These are phyloP conservation scores for Aeoliscus strigatus DNA, from an alignment of 2,797 vertebrate genomes.

Conservation along the genomic window DNA sequence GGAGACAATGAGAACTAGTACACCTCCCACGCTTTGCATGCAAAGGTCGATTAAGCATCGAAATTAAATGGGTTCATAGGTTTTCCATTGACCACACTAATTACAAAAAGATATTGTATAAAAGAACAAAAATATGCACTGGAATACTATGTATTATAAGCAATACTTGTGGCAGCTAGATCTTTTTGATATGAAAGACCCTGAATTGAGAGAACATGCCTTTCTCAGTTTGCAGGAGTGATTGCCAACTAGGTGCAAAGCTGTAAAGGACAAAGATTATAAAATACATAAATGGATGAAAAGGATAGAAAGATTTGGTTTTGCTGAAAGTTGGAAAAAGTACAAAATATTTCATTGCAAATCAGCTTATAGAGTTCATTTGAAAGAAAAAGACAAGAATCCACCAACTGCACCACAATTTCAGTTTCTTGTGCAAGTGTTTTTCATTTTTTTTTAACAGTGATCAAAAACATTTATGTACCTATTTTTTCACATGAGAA, in stretches of 20 bases:
- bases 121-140: conserved; percentile 32
- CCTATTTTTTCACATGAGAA: conserved; percentile 46
- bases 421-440: no score
- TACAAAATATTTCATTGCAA: conserved; percentile 3
- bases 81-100: conserved; percentile 48
- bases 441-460: conserved; percentile 9
- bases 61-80: conserved; percentile 65
- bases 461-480: conserved; percentile 37
- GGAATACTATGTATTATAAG: no score
- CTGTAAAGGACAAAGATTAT: conserved; percentile 16
- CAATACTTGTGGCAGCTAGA: conserved; percentile 1
- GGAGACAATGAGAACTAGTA: conserved; percentile 73
- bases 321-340: conserved; percentile 6
- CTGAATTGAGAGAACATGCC: not conserved
- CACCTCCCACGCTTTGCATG: conserved; percentile 74
- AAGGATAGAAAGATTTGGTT: conserved; percentile 27
- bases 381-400: no score
- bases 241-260: conserved; percentile 22
- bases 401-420: no score
- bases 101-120: conserved; percentile 42
- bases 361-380: no score
- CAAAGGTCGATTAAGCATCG: conserved; percentile 62
- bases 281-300: conserved; percentile 9
- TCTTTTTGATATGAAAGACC: conserved; percentile 16
- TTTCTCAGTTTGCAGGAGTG: no score